A percentile compares a stretch with the other conserved stretches of the same genome.
Evolutionary conservation across 2,113 vertebrate genomes (phyloP).

Genomic region (Dermatemys mawii): DNA sequence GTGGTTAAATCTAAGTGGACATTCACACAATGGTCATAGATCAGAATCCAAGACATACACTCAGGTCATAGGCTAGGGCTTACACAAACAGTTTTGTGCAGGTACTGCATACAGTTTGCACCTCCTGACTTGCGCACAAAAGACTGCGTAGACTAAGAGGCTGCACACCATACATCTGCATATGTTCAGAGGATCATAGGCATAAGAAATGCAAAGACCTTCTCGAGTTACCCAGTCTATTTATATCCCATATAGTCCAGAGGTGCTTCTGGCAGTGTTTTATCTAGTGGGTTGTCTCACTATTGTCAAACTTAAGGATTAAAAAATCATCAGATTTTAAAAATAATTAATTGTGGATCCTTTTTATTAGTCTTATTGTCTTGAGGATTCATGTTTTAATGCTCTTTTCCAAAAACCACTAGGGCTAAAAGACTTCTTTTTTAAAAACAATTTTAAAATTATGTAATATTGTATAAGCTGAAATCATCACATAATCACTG

Average conservation of each 20-base stretch:
- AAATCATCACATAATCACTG: constrained; percentile 2
- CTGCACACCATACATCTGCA: rapidly evolving
- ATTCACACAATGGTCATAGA: background rate
- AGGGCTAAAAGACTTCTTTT: rapidly evolving
- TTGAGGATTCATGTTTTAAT: background rate
- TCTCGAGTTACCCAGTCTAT: background rate
- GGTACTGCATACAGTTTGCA: rapidly evolving
- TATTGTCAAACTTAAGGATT: background rate
- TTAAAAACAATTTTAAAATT: background rate
- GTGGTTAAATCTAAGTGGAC: background rate
- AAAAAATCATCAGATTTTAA: background rate
- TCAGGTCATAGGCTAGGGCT: background rate
- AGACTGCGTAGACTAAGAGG: background rate
- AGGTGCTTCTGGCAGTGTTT: background rate
- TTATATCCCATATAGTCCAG: background rate
- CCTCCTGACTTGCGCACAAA: background rate
- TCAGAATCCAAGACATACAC: background rate
- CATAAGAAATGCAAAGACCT: background rate
- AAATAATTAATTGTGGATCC: background rate
- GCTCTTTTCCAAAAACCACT: background rate
- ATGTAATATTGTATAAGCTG: background rate
- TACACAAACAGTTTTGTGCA: background rate
- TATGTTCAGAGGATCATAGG: background rate
- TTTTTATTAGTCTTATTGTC: background rate
- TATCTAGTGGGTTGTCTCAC: background rate